Conservation (phyloP, 2,797 vertebrate species). For the Pelodytes ibericus region DNA sequence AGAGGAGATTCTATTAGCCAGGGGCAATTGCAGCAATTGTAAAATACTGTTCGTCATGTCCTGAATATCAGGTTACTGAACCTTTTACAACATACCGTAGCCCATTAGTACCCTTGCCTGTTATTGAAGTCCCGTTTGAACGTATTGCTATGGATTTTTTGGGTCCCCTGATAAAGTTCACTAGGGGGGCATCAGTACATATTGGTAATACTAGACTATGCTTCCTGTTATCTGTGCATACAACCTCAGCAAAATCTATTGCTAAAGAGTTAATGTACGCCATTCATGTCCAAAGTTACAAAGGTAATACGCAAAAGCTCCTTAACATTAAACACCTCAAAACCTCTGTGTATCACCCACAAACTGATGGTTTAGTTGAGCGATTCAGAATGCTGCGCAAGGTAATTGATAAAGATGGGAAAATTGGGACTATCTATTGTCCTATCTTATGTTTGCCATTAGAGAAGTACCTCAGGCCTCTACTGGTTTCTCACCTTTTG, state of each 20-base stretch:
- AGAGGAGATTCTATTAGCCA: background rate
- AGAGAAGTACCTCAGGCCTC: background rate
- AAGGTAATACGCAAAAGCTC: background rate
- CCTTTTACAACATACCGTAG: background rate
- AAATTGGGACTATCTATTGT: background rate
- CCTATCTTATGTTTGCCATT: background rate
- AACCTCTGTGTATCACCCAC: background rate
- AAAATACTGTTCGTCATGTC: background rate
- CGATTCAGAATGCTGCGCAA: background rate
- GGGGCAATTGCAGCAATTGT: background rate
- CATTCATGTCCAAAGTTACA: background rate
- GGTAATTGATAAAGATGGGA: background rate
- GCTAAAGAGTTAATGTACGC: background rate
- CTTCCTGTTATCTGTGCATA: background rate
- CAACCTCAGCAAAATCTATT: background rate
- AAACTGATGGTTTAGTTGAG: background rate
- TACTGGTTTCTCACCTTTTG: background rate
- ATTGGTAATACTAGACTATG: background rate
- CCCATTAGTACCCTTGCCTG: background rate
- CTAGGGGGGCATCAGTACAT: background rate
- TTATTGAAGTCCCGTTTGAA: background rate
- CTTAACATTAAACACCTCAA: background rate
- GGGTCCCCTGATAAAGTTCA: no score
- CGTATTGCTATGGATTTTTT: no score
- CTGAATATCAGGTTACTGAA: background rate